phyloP scores from a whole-genome alignment of 2,888 invertebrate genomes.

The Molorchus minor region DNA sequence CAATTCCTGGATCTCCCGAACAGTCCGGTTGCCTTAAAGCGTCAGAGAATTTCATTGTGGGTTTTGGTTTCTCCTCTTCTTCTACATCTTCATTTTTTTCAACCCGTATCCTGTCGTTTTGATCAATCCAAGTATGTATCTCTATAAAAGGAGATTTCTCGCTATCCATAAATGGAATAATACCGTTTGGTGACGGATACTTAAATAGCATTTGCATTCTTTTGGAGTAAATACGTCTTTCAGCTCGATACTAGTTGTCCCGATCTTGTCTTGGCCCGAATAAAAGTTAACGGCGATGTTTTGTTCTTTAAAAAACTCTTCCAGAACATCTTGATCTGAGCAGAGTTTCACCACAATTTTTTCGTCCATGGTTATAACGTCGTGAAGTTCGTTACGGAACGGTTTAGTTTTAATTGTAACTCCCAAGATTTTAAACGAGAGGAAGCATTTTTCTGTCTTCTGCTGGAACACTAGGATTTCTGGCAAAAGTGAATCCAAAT shows the following conservation, averaged over 20 bases:
- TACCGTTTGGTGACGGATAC: constrained; percentile 50
- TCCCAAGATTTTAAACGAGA: constrained; percentile 57
- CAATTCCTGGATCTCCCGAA: constrained; percentile 31
- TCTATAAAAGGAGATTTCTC: constrained; percentile 51
- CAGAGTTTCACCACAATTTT: constrained; percentile 54
- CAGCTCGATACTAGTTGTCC: constrained; percentile 50
- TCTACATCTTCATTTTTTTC: background rate
- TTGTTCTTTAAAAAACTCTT: constrained; percentile 53
- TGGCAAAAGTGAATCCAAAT: constrained; percentile 66
- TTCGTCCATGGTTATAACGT: constrained; percentile 55
- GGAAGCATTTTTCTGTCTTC: constrained; percentile 52
- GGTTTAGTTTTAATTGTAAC: constrained; percentile 58
- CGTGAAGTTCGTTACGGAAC: constrained; percentile 54
- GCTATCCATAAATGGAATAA: constrained; percentile 45
- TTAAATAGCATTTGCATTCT: constrained; percentile 47
- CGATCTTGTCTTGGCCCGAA: constrained; percentile 53
- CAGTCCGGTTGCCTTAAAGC: constrained; percentile 25
- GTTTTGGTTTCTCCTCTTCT: constrained; percentile 28
- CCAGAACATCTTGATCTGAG: constrained; percentile 50
- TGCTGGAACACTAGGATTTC: constrained; percentile 56
- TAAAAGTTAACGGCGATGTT: constrained; percentile 52
- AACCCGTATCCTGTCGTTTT: constrained; percentile 20
- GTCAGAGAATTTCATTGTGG: constrained; percentile 39
- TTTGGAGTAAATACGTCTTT: constrained; percentile 42
- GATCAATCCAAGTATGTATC: constrained; percentile 47